Evolutionary conservation across 2,113 vertebrate species (phyloP).

Genomic region (Engraulis encrasicolus): DNA sequence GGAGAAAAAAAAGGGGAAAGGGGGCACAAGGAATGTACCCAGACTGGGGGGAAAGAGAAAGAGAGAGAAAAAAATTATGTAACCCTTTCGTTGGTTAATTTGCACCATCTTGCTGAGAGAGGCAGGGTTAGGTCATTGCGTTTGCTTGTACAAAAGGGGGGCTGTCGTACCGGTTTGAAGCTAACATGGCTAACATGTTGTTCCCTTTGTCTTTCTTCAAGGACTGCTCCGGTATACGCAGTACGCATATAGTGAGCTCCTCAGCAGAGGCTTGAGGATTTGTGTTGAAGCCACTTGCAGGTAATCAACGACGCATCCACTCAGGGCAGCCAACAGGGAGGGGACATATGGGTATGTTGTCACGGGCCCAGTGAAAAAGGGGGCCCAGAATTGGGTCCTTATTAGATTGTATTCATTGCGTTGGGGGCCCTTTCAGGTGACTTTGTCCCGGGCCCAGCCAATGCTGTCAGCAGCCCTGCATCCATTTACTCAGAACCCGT

Average conservation of each 20-base stretch:
- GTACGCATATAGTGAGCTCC: conserved; percentile 44
- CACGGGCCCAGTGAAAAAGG: too few species aligned
- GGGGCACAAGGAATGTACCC: conserved; percentile 61
- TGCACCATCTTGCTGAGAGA: not conserved
- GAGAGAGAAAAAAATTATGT: not conserved
- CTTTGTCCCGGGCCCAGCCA: too few species aligned
- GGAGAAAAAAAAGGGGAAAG: too few species aligned
- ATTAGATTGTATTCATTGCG: too few species aligned
- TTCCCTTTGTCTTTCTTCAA: conserved; percentile 54
- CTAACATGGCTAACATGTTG: not conserved
- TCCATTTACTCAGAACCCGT: conserved; percentile 73
- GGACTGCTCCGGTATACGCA: too few species aligned
- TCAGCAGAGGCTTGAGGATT: conserved; percentile 66
- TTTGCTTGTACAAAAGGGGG: not conserved
- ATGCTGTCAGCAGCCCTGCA: too few species aligned
- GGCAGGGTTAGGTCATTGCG: not conserved
- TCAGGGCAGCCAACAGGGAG: too few species aligned
- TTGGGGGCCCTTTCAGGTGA: too few species aligned
- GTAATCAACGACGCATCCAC: conserved; percentile 78
- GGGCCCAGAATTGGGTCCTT: too few species aligned
- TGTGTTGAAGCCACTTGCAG: conserved; percentile 73
- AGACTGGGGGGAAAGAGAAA: not conserved
- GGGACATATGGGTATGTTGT: too few species aligned
- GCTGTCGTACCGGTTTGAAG: not conserved
- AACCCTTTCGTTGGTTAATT: not conserved